phyloP scores from a whole-genome alignment of 2,888 invertebrate genomes.

The Venusia cambrica region DNA sequence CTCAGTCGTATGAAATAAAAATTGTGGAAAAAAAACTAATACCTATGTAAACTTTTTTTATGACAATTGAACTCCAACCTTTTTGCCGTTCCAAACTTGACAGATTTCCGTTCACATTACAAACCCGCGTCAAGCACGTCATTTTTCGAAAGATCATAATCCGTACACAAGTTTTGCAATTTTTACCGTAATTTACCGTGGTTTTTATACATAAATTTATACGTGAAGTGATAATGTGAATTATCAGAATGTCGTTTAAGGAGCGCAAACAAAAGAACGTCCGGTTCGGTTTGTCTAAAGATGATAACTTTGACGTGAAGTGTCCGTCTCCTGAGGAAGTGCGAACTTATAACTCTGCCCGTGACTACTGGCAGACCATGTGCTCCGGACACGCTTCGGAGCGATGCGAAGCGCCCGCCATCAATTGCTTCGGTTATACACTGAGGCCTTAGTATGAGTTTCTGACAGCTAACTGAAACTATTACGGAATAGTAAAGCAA shows the following conservation, averaged over 20 bases:
- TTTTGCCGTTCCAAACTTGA: constrained; percentile 1
- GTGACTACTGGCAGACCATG: constrained; percentile 65
- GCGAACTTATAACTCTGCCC: constrained; percentile 49
- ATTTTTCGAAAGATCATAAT: constrained; percentile 10
- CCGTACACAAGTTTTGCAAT: constrained; percentile 30
- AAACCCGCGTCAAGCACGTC: constrained; percentile 17
- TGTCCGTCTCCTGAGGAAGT: constrained; percentile 47
- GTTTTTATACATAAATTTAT: constrained; percentile 31
- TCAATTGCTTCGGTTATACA: too few relatives aligned
- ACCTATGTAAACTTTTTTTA: too few relatives aligned
- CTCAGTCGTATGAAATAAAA: too few relatives aligned
- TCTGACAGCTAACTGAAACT: too few relatives aligned
- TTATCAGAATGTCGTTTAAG: constrained; percentile 43
- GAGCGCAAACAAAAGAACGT: constrained; percentile 60
- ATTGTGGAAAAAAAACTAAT: too few relatives aligned
- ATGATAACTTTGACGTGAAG: constrained; percentile 54
- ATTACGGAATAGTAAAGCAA: too few relatives aligned
- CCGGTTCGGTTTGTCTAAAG: constrained; percentile 63
- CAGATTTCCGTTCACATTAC: constrained; percentile 16
- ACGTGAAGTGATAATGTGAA: constrained; percentile 32
- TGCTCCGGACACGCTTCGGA: constrained; percentile 36
- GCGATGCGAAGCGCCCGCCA: constrained; percentile 36
- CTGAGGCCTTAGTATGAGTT: too few relatives aligned
- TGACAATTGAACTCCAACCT: constrained; percentile 7
- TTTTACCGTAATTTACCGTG: constrained; percentile 49